phyloP scores from a whole-genome alignment of 2,888 invertebrate species.

The Drosophila histrio region DNA sequence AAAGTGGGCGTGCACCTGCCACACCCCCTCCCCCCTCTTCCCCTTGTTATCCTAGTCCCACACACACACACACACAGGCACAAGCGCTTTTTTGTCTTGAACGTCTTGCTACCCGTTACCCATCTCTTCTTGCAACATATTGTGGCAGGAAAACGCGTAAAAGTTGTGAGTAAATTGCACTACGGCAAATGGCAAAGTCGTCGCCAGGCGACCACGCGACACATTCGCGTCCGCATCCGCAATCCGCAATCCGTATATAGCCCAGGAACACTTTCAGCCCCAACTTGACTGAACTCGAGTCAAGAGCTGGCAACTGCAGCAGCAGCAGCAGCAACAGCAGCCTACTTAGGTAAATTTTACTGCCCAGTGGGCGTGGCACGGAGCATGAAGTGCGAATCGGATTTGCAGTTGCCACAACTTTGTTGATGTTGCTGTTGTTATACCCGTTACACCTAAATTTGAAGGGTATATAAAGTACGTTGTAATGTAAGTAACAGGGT shows the following conservation, averaged over 20 bases:
- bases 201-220: constrained; percentile 45
- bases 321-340: constrained; percentile 32
- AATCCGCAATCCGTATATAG: constrained; percentile 15
- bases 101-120: not conserved
- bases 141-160: constrained; percentile 56
- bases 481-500: no score
- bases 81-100: constrained; percentile 14
- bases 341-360: constrained; percentile 51
- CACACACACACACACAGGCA: constrained; percentile 2
- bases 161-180: constrained; percentile 61
- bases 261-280: constrained; percentile 10
- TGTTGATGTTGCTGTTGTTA: constrained; percentile 1
- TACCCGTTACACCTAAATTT: no score
- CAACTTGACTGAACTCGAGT: constrained; percentile 8
- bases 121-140: constrained; percentile 27
- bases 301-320: constrained; percentile 37
- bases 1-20: constrained; percentile 32
- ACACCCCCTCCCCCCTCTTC: no score
- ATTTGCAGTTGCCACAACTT: constrained; percentile 15
- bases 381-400: constrained; percentile 13
- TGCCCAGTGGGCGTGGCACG: constrained; percentile 44
- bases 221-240: constrained; percentile 23
- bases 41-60: not conserved
- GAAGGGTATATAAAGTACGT: no score
- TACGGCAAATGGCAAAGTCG: constrained; percentile 47